Percentiles rank a stretch among this genome's conserved stretches.
phyloP scores from a whole-genome alignment of 2,888 invertebrate species.

The Macaria liturata region DNA sequence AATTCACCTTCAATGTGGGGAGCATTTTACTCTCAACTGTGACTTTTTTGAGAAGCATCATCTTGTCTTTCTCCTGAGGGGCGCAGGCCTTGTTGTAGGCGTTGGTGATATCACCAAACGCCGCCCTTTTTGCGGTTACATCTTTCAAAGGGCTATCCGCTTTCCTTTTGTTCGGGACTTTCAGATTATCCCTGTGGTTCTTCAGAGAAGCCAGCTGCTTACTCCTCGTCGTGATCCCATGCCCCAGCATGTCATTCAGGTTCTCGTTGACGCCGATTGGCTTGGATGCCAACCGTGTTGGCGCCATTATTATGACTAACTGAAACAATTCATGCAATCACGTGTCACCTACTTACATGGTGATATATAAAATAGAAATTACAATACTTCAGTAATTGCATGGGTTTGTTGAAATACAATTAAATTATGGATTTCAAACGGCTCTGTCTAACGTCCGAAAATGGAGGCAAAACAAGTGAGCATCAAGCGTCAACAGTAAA shows the following conservation, averaged over 20 bases:
- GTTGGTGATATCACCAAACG: conserved; percentile 94
- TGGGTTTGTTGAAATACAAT: conserved; percentile 22
- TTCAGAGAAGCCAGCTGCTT: conserved; percentile 81
- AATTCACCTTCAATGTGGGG: conserved; percentile 70
- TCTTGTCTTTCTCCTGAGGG: conserved; percentile 66
- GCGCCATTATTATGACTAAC: conserved; percentile 82
- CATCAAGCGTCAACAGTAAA: conserved; percentile 57
- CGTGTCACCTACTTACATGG: conserved; percentile 46
- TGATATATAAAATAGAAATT: conserved; percentile 6
- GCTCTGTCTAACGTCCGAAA: conserved; percentile 67
- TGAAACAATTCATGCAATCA: conserved; percentile 59
- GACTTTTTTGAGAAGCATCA: conserved; percentile 73
- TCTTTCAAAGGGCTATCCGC: conserved; percentile 91
- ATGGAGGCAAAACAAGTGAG: conserved; percentile 82
- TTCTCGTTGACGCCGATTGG: conserved; percentile 76
- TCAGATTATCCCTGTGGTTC: conserved; percentile 68
- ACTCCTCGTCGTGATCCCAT: conserved; percentile 85
- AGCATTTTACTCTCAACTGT: conserved; percentile 78
- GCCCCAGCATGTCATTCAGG: conserved; percentile 69
- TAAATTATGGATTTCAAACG: conserved; percentile 58
- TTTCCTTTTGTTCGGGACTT: conserved; percentile 88
- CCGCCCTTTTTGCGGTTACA: conserved; percentile 90
- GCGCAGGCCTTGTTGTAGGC: conserved; percentile 77
- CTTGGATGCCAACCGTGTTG: conserved; percentile 82
- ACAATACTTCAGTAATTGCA: not conserved